Evolutionary conservation across 2,797 vertebrate species (phyloP), one percentile per base, ranked within the genome.

Genomic region (Acrossocheilus wenchowensis): DNA sequence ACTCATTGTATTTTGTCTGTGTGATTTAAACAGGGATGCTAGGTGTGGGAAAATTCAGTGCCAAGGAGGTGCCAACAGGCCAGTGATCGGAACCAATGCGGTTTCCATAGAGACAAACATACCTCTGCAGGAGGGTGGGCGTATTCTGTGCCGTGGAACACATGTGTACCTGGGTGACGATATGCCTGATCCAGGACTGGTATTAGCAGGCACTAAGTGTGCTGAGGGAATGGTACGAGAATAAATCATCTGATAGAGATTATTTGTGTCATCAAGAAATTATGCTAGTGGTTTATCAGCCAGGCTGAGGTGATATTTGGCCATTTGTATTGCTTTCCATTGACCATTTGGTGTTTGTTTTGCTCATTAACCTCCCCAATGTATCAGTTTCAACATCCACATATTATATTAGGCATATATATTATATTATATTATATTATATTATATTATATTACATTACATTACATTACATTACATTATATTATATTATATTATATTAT

Each of bases 51-150:
- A 99, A 93, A 98, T 99, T 94, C 98, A 99, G 94, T 99, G 98
- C 92, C 98, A 99, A 94, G 98, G 98, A 89, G 98, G 98, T 88
- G 98, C 98, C 34, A 99, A 95, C 93, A 95, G 98, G 0, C 98
- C 98, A 0, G 96, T 99, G 77, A 99, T 99, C 64, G 98, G 98
- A 62, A 99, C 98, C 91, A 99, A 99, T 30, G 98, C 98, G 6
- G 98, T 99, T 90, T 99, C 98, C 94, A 99, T 99, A 94, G 98
- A 99, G 94, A 99, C 98, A 7, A 99, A 99, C 80, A 99, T 99
- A 93, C 97, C 98, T 0, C 93, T 97, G 77, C 97, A 97, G 90
- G 97, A 97, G 90, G 98, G 98, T 0, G 97, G 98, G 0, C 96
- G 95, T 90, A 97, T 99, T 84, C 94, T 99, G 87, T 99, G 98